These are phyloP conservation scores for Choreutis nemorana DNA, from an alignment of 2,888 invertebrate species.

Conservation along the genomic window DNA sequence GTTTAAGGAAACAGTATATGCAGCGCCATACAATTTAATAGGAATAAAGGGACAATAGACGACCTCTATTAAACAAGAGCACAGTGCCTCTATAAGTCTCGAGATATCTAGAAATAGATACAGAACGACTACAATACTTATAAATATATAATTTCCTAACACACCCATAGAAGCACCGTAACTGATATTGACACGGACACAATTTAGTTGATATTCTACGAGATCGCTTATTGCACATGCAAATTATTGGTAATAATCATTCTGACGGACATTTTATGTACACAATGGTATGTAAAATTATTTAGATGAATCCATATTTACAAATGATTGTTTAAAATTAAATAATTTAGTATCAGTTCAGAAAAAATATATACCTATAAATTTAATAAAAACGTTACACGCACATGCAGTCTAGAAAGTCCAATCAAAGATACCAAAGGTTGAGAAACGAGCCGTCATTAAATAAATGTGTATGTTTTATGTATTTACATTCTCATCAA, in stretches of 20 bases:
- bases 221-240: constrained; percentile 17
- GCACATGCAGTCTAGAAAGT: no score
- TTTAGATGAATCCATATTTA: constrained; percentile 27
- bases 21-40: constrained; percentile 14
- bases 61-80: constrained; percentile 19
- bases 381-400: no score
- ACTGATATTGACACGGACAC: constrained; percentile 13
- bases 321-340: constrained; percentile 18
- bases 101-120: constrained; percentile 12
- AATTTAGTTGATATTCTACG: constrained; percentile 10
- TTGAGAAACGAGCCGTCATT: no score
- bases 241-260: constrained; percentile 11
- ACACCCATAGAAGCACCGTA: constrained; percentile 24
- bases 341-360: no score
- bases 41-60: constrained; percentile 27
- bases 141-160: no score
- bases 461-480: no score
- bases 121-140: constrained; percentile 13
- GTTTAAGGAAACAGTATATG: no score
- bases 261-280: constrained; percentile 30
- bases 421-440: constrained; percentile 18
- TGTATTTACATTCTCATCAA: no score
- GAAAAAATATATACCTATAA: no score
- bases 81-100: constrained; percentile 9
- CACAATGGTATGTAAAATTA: constrained; percentile 22